phyloP scores from a whole-genome alignment of 2,888 invertebrate genomes.

The Elmis aenea region DNA sequence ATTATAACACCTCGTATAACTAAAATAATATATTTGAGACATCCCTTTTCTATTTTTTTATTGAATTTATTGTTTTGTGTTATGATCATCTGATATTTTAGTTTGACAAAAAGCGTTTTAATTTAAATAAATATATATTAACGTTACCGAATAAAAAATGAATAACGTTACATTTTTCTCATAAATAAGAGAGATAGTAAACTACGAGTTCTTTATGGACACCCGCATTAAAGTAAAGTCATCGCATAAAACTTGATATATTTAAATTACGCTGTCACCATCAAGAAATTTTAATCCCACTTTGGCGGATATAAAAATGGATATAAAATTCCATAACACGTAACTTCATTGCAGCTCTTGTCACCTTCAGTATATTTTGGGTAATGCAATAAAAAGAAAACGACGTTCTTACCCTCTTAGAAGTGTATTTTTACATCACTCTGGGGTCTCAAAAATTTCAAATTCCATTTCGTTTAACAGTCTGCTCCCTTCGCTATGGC shows the following conservation, averaged over 20 bases:
- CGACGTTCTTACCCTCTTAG: slow-evolving; percentile 43
- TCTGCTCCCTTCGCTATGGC: slow-evolving; percentile 32
- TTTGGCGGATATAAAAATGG: slow-evolving; percentile 44
- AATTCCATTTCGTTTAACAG: slow-evolving; percentile 45
- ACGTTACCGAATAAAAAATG: too few relatives aligned
- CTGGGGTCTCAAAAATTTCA: slow-evolving; percentile 48
- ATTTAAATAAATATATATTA: too few relatives aligned
- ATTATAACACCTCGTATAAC: too few relatives aligned
- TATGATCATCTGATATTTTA: too few relatives aligned
- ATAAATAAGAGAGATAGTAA: too few relatives aligned
- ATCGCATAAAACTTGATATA: slow-evolving; percentile 38
- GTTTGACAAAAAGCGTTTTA: too few relatives aligned
- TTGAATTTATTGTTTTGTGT: too few relatives aligned
- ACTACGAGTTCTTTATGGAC: too few relatives aligned
- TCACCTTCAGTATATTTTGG: slow-evolving; percentile 46
- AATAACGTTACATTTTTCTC: too few relatives aligned
- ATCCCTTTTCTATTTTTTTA: too few relatives aligned
- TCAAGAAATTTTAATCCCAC: slow-evolving; percentile 46
- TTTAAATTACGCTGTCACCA: slow-evolving; percentile 43
- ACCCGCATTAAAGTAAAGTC: too few relatives aligned
- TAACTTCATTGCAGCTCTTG: slow-evolving; percentile 45
- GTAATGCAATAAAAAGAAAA: slow-evolving; percentile 47
- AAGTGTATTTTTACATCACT: slow-evolving; percentile 50
- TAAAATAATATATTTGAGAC: too few relatives aligned
- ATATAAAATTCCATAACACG: slow-evolving; percentile 47